Base-by-base conservation (phyloP, 2,888 invertebrate species). In the Diarsia brunnea region DNA sequence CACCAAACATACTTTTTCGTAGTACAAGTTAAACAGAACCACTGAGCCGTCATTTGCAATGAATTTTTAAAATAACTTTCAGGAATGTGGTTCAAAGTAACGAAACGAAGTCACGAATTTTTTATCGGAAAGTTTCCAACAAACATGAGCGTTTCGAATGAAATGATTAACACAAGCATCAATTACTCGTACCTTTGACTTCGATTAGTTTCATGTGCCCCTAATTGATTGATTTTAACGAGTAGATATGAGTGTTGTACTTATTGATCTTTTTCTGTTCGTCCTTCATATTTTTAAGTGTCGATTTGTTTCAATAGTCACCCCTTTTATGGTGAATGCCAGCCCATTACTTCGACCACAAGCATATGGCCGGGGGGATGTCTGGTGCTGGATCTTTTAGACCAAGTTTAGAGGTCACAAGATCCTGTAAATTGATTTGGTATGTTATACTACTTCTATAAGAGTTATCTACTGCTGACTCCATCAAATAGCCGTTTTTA, bases 91-190 rank as follows among this genome's bases (percentile, higher is more conserved):
- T 69, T 51, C 69, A 66, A 66, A 55, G 53, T 69, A 31, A 65
- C n/a, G 38, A 0, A 64, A 65, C n/a, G 38, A 0, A 64, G 49
- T 38, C 19, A 45, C 12, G 24, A 66, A 63, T 14, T 70, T 51
- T 51, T 78, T 24, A 61, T 76, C 24, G 49, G 4, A 68, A 67
- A 55, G 16, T 75, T 74, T 49, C 14, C 31, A 49, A 45, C 12
- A 45, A 65, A 24, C 51, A 58, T 21, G 27, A 45, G 3, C 12
- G 0, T 24, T 74, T 58, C 16, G 10, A 74, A 64, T 64, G 7
- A 81, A 74, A 75, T 75, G 31, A 74, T 81, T 64, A 45, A 74
- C 81, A 19, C 43, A 21, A 31, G 24, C 21, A n/a, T 53, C n/a
- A 73, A 79, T 63, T 72, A 80, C 43, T 16, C n/a, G 16, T n/a